Percentiles rank a stretch among this genome's conserved stretches.
phyloP scores from a whole-genome alignment of 2,113 vertebrate species.

The Montifringilla adamsi region DNA sequence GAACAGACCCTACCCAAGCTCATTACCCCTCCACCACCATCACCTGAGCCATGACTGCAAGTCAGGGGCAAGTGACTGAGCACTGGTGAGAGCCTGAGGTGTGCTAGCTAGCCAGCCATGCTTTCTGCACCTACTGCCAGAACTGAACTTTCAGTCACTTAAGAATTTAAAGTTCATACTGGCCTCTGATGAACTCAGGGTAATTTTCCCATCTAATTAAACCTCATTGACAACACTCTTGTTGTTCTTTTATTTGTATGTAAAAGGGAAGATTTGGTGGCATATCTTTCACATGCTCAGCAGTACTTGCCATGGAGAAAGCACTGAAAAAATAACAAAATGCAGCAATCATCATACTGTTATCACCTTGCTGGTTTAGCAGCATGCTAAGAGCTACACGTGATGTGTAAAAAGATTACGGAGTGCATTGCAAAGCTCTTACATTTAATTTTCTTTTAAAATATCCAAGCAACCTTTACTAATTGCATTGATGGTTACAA shows the following conservation, averaged over 20 bases:
- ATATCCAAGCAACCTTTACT: background rate
- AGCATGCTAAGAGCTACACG: background rate
- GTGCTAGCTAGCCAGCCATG: background rate
- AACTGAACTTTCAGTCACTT: background rate
- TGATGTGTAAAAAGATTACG: background rate
- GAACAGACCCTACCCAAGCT: background rate
- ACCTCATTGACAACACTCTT: background rate
- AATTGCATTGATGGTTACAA: conserved; percentile 19
- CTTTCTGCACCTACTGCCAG: background rate
- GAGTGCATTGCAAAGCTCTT: background rate
- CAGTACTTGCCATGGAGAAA: background rate
- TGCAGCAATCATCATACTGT: background rate
- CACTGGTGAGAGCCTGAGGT: background rate
- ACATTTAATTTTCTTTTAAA: background rate
- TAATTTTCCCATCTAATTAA: background rate
- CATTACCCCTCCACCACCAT: background rate
- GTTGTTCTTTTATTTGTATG: background rate
- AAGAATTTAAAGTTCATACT: background rate
- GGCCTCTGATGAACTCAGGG: background rate
- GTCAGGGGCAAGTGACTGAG: background rate
- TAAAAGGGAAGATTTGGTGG: background rate
- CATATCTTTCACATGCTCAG: background rate
- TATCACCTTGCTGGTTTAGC: background rate
- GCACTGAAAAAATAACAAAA: background rate
- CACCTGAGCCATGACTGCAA: background rate